Evolutionary conservation across 2,888 invertebrate genomes (phyloP).

Genomic region (Aspidiotus destructor): DNA sequence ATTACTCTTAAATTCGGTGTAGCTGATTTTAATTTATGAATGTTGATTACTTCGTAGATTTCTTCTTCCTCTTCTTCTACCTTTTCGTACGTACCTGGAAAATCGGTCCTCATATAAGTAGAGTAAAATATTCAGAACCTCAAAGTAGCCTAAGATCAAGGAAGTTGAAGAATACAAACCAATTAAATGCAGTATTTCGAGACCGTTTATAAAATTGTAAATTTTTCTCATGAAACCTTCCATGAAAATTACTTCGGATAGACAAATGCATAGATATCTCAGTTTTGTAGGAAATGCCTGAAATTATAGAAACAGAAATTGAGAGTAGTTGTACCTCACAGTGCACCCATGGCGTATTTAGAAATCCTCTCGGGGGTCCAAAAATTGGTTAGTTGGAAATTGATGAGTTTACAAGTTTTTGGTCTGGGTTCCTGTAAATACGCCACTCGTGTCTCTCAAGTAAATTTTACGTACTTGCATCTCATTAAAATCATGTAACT

Average conservation of each 20-base stretch:
- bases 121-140: neutral
- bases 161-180: constrained; percentile 48
- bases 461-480: constrained; percentile 51
- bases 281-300: constrained; percentile 97
- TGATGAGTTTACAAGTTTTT: too few species aligned
- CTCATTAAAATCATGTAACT: constrained; percentile 97
- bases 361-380: too few species aligned
- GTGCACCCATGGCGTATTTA: too few species aligned
- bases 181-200: constrained; percentile 93
- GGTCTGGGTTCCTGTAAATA: too few species aligned
- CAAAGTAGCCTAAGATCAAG: too few species aligned
- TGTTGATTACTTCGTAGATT: constrained; percentile 97
- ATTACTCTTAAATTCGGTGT: constrained; percentile 95
- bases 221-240: constrained; percentile 99
- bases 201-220: constrained; percentile 96
- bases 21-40: constrained; percentile 94
- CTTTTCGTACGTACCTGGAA: constrained; percentile 84
- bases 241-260: constrained; percentile 99
- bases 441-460: neutral
- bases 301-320: constrained; percentile 17
- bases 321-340: neutral
- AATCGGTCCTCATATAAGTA: neutral
- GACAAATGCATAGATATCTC: constrained; percentile 86
- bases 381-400: too few species aligned
- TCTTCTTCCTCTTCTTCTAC: constrained; percentile 98